A percentile compares a stretch with the other conserved stretches of the same genome.
phyloP scores from a whole-genome alignment of 2,113 vertebrate species.

The Ploceus nigricollis region DNA sequence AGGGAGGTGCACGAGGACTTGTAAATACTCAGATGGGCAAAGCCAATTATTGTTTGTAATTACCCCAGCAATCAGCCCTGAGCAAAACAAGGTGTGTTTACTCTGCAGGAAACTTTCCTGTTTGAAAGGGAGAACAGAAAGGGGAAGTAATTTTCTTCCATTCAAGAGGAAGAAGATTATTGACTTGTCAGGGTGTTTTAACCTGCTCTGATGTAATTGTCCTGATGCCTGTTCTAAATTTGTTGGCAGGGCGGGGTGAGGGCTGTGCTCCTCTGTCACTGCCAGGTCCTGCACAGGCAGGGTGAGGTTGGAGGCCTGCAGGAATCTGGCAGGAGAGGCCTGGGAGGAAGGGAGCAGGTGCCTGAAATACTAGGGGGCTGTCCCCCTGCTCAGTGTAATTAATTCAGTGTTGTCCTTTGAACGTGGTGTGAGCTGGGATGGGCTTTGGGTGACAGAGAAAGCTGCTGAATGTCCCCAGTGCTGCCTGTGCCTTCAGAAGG shows the following conservation, averaged over 20 bases:
- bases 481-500: neutral
- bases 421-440: neutral
- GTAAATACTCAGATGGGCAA: neutral
- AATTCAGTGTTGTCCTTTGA: rapidly evolving
- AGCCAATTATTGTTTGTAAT: neutral
- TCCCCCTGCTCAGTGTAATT: neutral
- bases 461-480: neutral
- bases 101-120: neutral
- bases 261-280: neutral
- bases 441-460: neutral
- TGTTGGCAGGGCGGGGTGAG: neutral
- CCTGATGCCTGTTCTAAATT: neutral
- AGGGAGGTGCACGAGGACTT: neutral
- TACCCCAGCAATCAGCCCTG: neutral
- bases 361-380: rapidly evolving
- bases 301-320: neutral
- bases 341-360: neutral
- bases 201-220: neutral
- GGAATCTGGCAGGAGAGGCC: neutral
- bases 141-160: neutral
- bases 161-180: neutral
- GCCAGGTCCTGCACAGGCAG: neutral
- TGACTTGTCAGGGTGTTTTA: neutral
- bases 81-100: neutral
- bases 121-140: neutral